Base-by-base conservation (phyloP, 2,113 vertebrate genomes). In the Pogonocichla stellata region DNA sequence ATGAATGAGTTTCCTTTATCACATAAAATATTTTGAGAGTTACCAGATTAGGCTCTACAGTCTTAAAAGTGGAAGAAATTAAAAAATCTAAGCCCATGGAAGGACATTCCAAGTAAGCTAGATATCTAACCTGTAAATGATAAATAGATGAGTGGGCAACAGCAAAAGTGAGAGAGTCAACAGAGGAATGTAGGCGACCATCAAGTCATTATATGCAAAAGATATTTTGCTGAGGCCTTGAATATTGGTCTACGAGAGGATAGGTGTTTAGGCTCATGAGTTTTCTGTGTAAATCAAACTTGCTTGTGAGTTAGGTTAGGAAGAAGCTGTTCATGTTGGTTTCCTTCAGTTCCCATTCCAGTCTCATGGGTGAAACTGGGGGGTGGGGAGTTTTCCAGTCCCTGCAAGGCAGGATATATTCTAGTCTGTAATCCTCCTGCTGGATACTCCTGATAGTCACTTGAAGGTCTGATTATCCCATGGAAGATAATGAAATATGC, bases 21-120 rank as follows among this genome's bases (percentile, higher is more conserved):
- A 1, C 6, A 6, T 19, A 67, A 33, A 0, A 0, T 48, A 53
- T 43, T 88, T 75, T 56, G 48, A 15, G 14, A 34, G 5, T 75
- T 72, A 75, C 8, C 7, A 51, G 43, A 38, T 85, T 23, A 62
- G 14, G 43, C 17, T 2, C 4, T 43, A 60, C 5, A 48, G n/a
- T 28, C 17, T 40, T 64, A 34, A 60, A 79, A 88, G 10, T 58
- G 6, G 57, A 82, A 58, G 26, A 45, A n/a, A 34, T 12, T 51
- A 31, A 64, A 80, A 72, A n/a, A 19, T 43, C 10, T 26, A 53
- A 53, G 14, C 12, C 19, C 5, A 4, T 28, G 33, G 20, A 28
- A 34, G 9, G 11, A 18, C 12, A 22, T 69, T 82, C 75, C n/a
- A 74, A 25, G 18, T 54, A 74, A 79, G 6, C 4, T 56, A 54